phyloP scores from a whole-genome alignment of 2,888 invertebrate genomes.

The Steromphala cineraria region DNA sequence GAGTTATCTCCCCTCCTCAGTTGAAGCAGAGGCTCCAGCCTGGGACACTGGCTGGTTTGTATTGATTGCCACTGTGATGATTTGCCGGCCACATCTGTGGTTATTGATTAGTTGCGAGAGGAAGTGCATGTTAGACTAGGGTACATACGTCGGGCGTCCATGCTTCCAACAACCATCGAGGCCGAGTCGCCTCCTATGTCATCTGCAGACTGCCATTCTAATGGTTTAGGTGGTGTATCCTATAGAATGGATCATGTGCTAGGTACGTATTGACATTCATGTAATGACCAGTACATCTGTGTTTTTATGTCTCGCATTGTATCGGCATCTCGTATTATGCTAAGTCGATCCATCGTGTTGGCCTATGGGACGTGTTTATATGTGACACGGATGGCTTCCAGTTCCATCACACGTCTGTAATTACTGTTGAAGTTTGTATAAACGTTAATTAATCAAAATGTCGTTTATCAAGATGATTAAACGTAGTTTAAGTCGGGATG shows the following conservation, averaged over 20 bases:
- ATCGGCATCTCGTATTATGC: neutral
- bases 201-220: neutral
- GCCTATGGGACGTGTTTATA: neutral
- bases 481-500: too few species aligned
- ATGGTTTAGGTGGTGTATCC: neutral
- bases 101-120: neutral
- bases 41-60: neutral
- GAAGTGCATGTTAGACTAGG: constrained; percentile 14
- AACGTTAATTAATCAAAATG: neutral
- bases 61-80: constrained; percentile 11
- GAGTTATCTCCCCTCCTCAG: constrained; percentile 9
- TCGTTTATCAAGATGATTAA: neutral
- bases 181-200: neutral
- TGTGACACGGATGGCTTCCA: neutral
- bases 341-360: neutral
- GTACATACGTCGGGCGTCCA: constrained; percentile 9
- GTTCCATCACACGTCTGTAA: too few species aligned
- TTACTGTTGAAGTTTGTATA: too few species aligned
- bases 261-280: neutral
- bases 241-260: constrained; percentile 6
- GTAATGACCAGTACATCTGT: neutral
- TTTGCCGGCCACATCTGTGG: constrained; percentile 17
- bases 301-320: neutral
- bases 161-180: neutral
- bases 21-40: neutral